Evolutionary conservation across 1,140 invertebrate genomes (phyloP), one percentile per base, ranked within the genome.

Genomic region (Brachionus manjavacas): DNA sequence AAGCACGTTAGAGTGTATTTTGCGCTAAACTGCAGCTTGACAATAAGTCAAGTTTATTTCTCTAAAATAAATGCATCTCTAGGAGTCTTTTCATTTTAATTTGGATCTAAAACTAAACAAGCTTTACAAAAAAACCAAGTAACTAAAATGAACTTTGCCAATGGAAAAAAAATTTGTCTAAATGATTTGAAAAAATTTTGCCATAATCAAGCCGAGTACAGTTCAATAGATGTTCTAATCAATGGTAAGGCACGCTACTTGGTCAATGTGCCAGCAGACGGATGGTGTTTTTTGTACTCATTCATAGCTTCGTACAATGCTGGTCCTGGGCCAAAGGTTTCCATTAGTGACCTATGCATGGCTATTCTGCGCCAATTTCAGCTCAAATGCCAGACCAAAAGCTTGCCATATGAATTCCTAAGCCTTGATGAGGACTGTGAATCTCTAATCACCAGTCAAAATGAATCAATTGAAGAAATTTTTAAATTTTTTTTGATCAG

Each of bases 241-340:
- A 23, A 31, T 23, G 46, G 28, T 9, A 80, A 80, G 8, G 28
- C 0, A 1, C 66, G 31, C 11, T 68, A 68, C 31, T 60, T 80
- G 25, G 49, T 80, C 0, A 80, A 80, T 31, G 49, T 64, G 20
- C 78, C 46, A 31, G 11, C 78, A n/a, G 78, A 80, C 39, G 78
- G 78, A 12, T 80, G 78, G 78, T 80, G 78, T 55, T 55, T 80
- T 7, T 55, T 80, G 25, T 64, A 80, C 35, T 80, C 78, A 8
- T 60, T 80, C 25, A 46, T 41, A 4, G 46, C 49, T 80, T 68
- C 66, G 16, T 39, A 28, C 11, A 39, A 68, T n/a, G 66, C 66
- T 14, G 14, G 1, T 31, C 31, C 20, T 31, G 31, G 31, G 6
- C 28, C 25, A 8, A 31, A 68, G 25, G 11, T 68, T 6, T 31